These are phyloP conservation scores for Athalia cordata DNA, from an alignment of 2,888 invertebrate species.

Conservation along the genomic window DNA sequence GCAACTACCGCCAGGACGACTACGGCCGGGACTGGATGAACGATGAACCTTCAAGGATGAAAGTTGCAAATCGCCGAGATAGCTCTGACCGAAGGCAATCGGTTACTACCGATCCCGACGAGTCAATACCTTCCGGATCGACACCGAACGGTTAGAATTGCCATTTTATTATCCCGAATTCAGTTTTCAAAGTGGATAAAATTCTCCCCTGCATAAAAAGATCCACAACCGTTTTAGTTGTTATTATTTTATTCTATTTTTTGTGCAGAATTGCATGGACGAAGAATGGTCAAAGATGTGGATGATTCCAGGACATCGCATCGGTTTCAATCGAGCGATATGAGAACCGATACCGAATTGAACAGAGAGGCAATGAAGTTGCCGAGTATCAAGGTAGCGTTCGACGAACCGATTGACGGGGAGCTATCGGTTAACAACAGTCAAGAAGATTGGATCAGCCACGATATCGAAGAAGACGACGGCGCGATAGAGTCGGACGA, in stretches of 20 bases:
- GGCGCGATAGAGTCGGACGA: slow-evolving; percentile 23
- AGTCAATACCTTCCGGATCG: not conserved
- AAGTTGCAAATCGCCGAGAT: slow-evolving; percentile 22
- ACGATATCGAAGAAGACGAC: not conserved
- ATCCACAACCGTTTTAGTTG: not conserved
- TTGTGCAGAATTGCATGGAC: not conserved
- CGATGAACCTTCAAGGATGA: slow-evolving; percentile 49
- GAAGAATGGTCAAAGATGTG: not conserved
- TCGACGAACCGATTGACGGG: slow-evolving; percentile 20
- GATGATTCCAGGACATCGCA: not conserved
- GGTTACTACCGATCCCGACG: slow-evolving; percentile 8
- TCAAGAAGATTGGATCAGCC: slow-evolving; percentile 5
- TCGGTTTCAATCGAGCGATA: slow-evolving; percentile 15
- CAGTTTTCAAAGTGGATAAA: not conserved
- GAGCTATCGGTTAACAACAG: not conserved
- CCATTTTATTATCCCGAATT: not conserved
- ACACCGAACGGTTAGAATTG: slow-evolving; percentile 8
- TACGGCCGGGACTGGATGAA: slow-evolving; percentile 60
- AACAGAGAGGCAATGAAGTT: slow-evolving; percentile 15
- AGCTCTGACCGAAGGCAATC: not conserved
- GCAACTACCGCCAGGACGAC: slow-evolving; percentile 60
- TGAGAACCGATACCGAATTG: slow-evolving; percentile 1
- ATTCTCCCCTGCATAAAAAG: no score
- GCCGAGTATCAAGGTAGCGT: slow-evolving; percentile 26
- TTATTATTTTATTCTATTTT: no score